Conservation (phyloP, 2,888 invertebrate species). For the Antheraea assamensis region DNA sequence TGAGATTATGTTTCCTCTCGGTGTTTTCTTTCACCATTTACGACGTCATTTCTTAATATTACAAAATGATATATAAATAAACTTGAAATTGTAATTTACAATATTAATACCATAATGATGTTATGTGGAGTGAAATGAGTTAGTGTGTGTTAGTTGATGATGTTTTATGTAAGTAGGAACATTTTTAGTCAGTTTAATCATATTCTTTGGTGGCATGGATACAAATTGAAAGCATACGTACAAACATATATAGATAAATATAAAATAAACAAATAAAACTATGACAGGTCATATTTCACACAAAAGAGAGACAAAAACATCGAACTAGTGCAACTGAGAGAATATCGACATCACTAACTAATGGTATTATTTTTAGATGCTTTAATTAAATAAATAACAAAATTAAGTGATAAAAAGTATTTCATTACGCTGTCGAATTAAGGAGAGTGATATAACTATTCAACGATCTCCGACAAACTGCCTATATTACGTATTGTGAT, state of each 20-base stretch:
- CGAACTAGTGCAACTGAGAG: background rate
- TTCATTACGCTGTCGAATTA: background rate
- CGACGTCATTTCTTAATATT: too few relatives aligned
- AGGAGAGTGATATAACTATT: background rate
- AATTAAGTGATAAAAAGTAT: background rate
- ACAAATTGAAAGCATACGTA: background rate
- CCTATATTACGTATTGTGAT: constrained; percentile 6
- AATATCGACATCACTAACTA: background rate
- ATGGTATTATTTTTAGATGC: background rate
- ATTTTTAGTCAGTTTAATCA: background rate
- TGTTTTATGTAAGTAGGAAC: background rate
- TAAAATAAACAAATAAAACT: background rate
- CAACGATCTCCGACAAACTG: background rate
- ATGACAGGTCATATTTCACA: background rate
- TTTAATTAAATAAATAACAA: background rate
- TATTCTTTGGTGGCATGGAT: background rate
- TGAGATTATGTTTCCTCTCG: background rate
- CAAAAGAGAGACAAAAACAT: background rate
- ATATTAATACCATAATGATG: background rate
- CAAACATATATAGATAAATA: background rate
- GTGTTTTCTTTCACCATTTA: background rate
- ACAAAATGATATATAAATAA: background rate
- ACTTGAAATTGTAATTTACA: background rate
- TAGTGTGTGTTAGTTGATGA: constrained; percentile 21
- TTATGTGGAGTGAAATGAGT: constrained; percentile 30